These are phyloP conservation scores for Serranochromis macrocephalus DNA, from an alignment of 2,113 vertebrate genomes.

Conservation along the genomic window DNA sequence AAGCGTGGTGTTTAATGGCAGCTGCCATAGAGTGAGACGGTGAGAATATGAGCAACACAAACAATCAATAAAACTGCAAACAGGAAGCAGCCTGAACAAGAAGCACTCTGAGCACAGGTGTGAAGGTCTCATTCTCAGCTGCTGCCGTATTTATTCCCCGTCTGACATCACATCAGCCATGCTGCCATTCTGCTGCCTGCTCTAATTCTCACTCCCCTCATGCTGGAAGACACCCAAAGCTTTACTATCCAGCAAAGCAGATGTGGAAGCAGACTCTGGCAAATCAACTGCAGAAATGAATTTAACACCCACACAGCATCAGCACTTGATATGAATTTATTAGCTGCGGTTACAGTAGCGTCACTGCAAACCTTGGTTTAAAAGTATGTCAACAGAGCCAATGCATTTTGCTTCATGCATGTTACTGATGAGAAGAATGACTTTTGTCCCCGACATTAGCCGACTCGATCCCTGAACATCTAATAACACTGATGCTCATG, in stretches of 20 bases:
- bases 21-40: background rate
- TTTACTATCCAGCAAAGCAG: background rate
- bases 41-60: background rate
- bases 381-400: background rate
- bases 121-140: constrained; percentile 16
- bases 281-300: background rate
- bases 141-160: constrained; percentile 4
- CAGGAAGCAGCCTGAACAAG: background rate
- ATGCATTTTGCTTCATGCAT: background rate
- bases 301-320: background rate
- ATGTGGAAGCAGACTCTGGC: background rate
- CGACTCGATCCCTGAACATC: background rate
- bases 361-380: background rate
- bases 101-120: background rate
- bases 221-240: background rate
- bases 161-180: constrained; percentile 11
- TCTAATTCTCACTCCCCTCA: constrained; percentile 21
- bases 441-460: background rate
- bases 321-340: background rate
- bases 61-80: constrained; percentile 19
- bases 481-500: background rate
- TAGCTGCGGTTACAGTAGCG: background rate
- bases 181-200: constrained; percentile 4
- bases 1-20: background rate
- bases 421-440: background rate